Percentiles rank a stretch among this genome's conserved stretches.
phyloP scores from a whole-genome alignment of 2,797 vertebrate species.

The Morelia viridis region DNA sequence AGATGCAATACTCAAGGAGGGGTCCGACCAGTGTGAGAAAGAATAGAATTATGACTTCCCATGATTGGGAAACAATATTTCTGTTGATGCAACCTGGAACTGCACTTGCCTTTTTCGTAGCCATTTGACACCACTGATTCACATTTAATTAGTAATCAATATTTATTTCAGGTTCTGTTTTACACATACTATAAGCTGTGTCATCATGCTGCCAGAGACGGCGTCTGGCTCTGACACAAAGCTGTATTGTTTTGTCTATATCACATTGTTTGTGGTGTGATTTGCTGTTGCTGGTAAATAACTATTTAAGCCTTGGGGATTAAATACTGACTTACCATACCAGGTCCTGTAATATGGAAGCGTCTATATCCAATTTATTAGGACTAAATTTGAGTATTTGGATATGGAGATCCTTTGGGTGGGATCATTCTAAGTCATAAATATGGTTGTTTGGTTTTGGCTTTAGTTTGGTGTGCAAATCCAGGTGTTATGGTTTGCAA shows the following conservation, averaged over 20 bases:
- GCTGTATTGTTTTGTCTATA: neutral
- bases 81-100: neutral
- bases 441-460: neutral
- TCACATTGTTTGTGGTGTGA: neutral
- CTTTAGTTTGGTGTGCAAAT: neutral
- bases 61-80: neutral
- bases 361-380: neutral
- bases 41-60: neutral
- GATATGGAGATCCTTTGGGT: neutral
- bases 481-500: neutral
- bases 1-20: neutral
- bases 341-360: neutral
- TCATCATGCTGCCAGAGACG: neutral
- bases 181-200: neutral
- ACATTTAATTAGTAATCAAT: neutral
- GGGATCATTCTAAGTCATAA: neutral
- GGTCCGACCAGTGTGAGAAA: neutral
- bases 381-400: neutral
- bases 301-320: neutral
- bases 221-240: neutral
- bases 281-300: neutral
- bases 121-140: neutral
- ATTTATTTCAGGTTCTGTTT: neutral
- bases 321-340: neutral
- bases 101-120: neutral